phyloP scores from a whole-genome alignment of 2,113 vertebrate species.

The Saccopteryx leptura region DNA sequence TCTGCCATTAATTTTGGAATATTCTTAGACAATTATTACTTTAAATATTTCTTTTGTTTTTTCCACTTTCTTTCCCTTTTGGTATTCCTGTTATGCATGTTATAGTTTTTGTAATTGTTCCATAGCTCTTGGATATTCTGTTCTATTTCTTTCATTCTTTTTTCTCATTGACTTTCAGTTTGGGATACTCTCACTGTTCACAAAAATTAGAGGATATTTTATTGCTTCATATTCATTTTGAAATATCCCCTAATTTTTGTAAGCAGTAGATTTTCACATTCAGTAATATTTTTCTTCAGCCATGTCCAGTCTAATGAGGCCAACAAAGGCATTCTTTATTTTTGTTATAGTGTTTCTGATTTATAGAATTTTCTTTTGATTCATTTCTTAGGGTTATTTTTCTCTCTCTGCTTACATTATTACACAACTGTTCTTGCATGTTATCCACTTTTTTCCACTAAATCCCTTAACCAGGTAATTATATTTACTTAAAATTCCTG shows the following conservation, averaged over 20 bases:
- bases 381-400: background rate
- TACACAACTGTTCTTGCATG: background rate
- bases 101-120: background rate
- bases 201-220: no score
- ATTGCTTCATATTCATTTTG: no score
- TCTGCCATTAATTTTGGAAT: background rate
- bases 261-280: background rate
- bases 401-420: background rate
- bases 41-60: background rate
- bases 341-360: background rate
- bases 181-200: background rate
- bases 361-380: background rate
- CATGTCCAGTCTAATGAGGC: background rate
- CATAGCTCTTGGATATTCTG: background rate
- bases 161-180: background rate
- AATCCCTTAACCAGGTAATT: background rate
- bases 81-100: background rate
- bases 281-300: background rate
- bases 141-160: background rate
- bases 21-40: background rate
- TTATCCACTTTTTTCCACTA: background rate
- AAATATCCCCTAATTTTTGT: no score
- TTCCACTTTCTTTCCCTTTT: background rate
- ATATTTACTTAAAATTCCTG: constrained; percentile 1
- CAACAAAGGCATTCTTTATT: background rate